Evolutionary conservation across 2,797 vertebrate species (phyloP).

Genomic region (Sebastes itinus): DNA sequence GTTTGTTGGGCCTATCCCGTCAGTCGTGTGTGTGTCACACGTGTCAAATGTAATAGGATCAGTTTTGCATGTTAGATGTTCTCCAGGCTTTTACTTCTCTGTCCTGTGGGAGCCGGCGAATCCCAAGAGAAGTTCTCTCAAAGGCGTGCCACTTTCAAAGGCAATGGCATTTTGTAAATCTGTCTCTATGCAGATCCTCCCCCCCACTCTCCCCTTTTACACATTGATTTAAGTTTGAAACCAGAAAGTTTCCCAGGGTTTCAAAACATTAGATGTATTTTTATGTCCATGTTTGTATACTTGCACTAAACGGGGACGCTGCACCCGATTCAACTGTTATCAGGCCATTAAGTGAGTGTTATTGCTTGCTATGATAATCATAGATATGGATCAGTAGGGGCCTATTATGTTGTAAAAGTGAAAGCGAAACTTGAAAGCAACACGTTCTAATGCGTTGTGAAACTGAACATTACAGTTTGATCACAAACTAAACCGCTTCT

Average conservation of each 20-base stretch:
- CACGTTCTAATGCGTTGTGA: too few species aligned
- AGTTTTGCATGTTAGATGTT: constrained; percentile 24
- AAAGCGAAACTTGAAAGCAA: too few species aligned
- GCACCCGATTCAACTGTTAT: not conserved
- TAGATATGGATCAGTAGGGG: too few species aligned
- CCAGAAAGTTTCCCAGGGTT: not conserved
- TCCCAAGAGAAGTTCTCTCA: constrained; percentile 32
- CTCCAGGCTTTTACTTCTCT: constrained; percentile 20
- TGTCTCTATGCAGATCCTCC: not conserved
- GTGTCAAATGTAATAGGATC: constrained; percentile 49
- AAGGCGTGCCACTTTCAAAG: constrained; percentile 31
- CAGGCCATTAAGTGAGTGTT: too few species aligned
- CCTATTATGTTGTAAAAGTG: too few species aligned
- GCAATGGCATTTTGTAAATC: constrained; percentile 13
- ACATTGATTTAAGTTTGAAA: constrained; percentile 8
- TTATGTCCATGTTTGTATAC: not conserved
- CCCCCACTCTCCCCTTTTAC: not conserved
- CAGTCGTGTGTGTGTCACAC: constrained; percentile 7
- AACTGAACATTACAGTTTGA: too few species aligned
- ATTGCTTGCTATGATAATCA: too few species aligned
- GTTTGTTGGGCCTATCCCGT: not conserved
- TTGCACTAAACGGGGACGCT: not conserved
- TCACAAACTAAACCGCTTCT: too few species aligned
- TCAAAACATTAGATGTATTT: not conserved
- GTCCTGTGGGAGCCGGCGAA: constrained; percentile 28